Percentiles rank a stretch among this genome's conserved stretches.
Evolutionary conservation across 2,888 invertebrate genomes (phyloP).

Genomic region (Eubasilissa splendida): DNA sequence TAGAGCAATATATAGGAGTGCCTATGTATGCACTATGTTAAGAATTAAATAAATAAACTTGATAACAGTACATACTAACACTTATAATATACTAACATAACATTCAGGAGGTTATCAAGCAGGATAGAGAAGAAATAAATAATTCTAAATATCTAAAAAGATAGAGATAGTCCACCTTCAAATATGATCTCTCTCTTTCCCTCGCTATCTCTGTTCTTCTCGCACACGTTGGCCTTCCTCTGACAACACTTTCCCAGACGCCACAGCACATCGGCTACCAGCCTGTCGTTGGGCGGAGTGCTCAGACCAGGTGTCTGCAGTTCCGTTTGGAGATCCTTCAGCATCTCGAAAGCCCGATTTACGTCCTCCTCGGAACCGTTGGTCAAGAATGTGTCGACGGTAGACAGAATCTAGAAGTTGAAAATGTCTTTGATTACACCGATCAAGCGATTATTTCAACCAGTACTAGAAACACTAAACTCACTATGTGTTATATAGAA

Average conservation of each 20-base stretch:
- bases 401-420: slow-evolving; percentile 46
- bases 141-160: neutral
- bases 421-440: neutral
- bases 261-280: slow-evolving; percentile 52
- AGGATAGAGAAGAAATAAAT: too few species aligned
- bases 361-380: slow-evolving; percentile 49
- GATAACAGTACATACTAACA: neutral
- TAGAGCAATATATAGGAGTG: too few species aligned
- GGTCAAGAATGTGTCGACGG: slow-evolving; percentile 41
- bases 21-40: too few species aligned
- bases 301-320: neutral
- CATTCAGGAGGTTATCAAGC: too few species aligned
- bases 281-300: neutral
- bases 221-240: slow-evolving; percentile 50
- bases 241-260: slow-evolving; percentile 55
- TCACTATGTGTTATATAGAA: too few species aligned
- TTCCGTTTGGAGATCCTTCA: slow-evolving; percentile 41
- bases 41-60: too few species aligned
- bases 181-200: slow-evolving; percentile 49
- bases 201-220: slow-evolving; percentile 46
- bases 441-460: neutral
- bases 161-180: slow-evolving; percentile 45
- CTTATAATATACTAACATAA: too few species aligned
- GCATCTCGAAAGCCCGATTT: slow-evolving; percentile 45
- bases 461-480: neutral